A percentile compares a stretch with the other conserved stretches of the same genome.
Evolutionary conservation across 2,888 invertebrate genomes (phyloP).

Genomic region (Arenicola marina): DNA sequence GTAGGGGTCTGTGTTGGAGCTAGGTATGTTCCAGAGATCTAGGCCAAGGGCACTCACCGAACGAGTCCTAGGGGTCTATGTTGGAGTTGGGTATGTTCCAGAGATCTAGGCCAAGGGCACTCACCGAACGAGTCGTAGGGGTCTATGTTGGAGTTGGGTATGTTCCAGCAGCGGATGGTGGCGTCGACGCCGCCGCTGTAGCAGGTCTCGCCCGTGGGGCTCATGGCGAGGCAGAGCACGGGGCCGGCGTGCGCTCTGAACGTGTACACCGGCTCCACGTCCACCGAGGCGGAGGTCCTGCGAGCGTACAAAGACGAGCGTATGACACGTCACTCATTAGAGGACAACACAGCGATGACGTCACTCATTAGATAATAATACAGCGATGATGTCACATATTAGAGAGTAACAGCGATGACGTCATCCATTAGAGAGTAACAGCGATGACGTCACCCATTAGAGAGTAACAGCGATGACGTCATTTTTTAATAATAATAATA

Average conservation of each 20-base stretch:
- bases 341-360: too few species aligned
- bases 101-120: too few species aligned
- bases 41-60: conserved; percentile 66
- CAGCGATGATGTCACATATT: too few species aligned
- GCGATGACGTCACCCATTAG: too few species aligned
- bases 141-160: conserved; percentile 90
- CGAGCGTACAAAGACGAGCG: background rate
- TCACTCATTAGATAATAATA: too few species aligned
- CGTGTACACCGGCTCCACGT: conserved; percentile 98
- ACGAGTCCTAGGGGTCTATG: conserved; percentile 96
- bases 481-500: too few species aligned
- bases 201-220: conserved; percentile 88
- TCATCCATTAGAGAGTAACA: too few species aligned
- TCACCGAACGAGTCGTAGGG: conserved; percentile 89
- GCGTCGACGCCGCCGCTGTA: conserved; percentile 95
- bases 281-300: conserved; percentile 70
- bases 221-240: conserved; percentile 92
- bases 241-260: conserved; percentile 93
- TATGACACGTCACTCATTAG: too few species aligned
- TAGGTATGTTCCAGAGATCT: too few species aligned
- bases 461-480: too few species aligned
- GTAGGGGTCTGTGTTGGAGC: too few species aligned
- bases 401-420: too few species aligned
- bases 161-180: conserved; percentile 93
- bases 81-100: conserved; percentile 93